Percentiles rank a stretch among this genome's conserved stretches.
Conservation (phyloP, 2,797 vertebrate species). For the Emys orbicularis region DNA sequence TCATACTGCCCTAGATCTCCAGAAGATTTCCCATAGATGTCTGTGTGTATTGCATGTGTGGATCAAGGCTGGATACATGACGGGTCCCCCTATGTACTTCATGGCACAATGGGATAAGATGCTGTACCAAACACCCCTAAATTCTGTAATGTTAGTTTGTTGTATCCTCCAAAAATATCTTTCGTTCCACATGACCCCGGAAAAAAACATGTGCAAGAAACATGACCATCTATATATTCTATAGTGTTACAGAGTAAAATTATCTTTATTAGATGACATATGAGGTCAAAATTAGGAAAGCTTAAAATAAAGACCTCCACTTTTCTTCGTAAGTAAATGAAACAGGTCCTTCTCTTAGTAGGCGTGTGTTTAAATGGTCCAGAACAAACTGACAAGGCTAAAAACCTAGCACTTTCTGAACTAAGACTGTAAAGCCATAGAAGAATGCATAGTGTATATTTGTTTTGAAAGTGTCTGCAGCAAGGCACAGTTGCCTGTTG, state of each 20-base stretch:
- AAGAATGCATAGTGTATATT: background rate
- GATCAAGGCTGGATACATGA: background rate
- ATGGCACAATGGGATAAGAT: background rate
- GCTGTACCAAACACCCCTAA: background rate
- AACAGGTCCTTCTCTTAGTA: background rate
- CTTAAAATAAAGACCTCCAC: background rate
- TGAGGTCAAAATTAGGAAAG: background rate
- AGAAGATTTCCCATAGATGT: background rate
- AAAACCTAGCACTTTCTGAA: background rate
- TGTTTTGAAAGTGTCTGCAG: background rate
- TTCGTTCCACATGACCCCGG: background rate
- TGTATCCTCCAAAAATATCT: background rate
- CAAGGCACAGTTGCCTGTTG: background rate
- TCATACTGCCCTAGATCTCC: background rate
- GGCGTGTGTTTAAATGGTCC: background rate
- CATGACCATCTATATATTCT: background rate
- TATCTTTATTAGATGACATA: background rate
- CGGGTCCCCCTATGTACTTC: background rate
- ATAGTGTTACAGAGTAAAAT: background rate
- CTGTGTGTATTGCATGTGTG: background rate
- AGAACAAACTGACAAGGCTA: background rate
- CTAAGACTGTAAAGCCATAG: background rate
- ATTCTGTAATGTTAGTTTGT: background rate
- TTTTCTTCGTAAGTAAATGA: background rate
- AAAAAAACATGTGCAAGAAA: background rate